phyloP scores from a whole-genome alignment of 2,888 invertebrate genomes.

The Andrena trimmerana region DNA sequence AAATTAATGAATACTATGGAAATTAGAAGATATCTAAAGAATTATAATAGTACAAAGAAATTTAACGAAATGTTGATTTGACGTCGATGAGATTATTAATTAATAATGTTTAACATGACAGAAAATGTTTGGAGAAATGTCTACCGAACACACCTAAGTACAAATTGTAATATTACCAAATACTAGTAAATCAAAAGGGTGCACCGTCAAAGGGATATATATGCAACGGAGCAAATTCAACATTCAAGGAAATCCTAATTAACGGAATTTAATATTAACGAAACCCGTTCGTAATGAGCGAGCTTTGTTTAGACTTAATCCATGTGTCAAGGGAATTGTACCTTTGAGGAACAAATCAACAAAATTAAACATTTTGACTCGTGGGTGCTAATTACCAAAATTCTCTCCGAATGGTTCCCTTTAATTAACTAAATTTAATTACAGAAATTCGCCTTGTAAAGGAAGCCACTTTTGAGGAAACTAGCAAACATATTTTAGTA shows the following conservation, averaged over 20 bases:
- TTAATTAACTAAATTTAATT: conserved; percentile 14
- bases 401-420: background rate
- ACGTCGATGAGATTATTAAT: no score
- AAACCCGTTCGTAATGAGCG: background rate
- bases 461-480: background rate
- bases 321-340: background rate
- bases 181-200: no score
- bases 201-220: background rate
- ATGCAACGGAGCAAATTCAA: background rate
- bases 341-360: background rate
- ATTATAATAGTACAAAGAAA: no score
- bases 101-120: no score
- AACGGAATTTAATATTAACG: background rate
- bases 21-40: no score
- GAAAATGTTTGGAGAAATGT: no score
- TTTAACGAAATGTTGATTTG: no score
- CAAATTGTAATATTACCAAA: no score
- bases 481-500: background rate
- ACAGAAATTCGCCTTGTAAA: background rate
- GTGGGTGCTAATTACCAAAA: conserved; percentile 18
- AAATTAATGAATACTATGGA: no score
- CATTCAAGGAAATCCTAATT: background rate
- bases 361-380: background rate
- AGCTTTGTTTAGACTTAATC: background rate
- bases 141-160: no score